Evolutionary conservation across 2,797 vertebrate genomes (phyloP), one percentile per base, ranked within the genome.

Genomic region (Malurus leucopterus): DNA sequence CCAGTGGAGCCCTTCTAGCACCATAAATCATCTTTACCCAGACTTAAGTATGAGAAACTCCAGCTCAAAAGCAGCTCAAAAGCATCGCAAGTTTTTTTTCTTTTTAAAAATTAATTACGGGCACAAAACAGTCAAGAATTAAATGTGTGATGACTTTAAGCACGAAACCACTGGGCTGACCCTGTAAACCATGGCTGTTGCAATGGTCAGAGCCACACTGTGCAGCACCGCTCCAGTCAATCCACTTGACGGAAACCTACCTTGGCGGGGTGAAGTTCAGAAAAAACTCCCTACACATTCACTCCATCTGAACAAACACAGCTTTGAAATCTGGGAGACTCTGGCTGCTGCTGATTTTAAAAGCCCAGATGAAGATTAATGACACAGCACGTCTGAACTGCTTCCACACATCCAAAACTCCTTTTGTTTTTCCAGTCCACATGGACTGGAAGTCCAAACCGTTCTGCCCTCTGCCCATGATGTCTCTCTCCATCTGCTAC

Each of bases 1-100:
- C 96, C 93, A 96, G 82, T 26, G 92, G 67, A 96, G 95, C 94
- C 94, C 92, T 95, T 92, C 93, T 92, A 96, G 94, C 87, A 90
- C 69, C 90, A 88, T 80, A 87, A 96, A 95, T 96, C 91, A 91
- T 95, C 93, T 94, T 95, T 88, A 93, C 95, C 86, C 80, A 93
- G 92, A 73, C 91, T 81, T 40, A 75, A 94, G 90, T 70, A 92
- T 81, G 93, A 96, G 93, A 93, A 89, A 59, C 75, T 89, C 84
- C 67, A 71, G 84, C 89, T 95, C 90, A 30, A 95, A 96, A 78
- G 74, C 84, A 93, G 59, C 12, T 95, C 90, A 30, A 95, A 96
- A 78, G 74, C 84, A 93, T 55, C 11, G 2, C 2, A n/a, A 26
- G 43, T 84, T 88, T 91, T 46, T 68, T 72, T 90, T 84, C 41